Percentiles rank a stretch among this genome's conserved stretches.
phyloP scores from a whole-genome alignment of 2,113 vertebrate genomes.

The Ondatra zibethicus region DNA sequence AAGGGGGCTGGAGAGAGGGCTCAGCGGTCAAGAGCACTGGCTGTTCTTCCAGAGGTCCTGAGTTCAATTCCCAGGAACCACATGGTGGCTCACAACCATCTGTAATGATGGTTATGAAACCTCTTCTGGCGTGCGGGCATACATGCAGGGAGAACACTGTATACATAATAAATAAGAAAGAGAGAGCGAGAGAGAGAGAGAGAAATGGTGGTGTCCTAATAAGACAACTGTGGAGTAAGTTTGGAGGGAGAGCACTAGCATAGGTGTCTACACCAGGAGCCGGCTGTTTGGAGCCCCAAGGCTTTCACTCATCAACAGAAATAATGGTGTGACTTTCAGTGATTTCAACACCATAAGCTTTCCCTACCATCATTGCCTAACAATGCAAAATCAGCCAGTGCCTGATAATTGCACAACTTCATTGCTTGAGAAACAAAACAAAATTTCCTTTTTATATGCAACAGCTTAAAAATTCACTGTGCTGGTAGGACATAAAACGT shows the following conservation, averaged over 20 bases:
- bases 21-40: no score
- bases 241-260: conserved; percentile 48
- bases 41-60: no score
- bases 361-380: conserved; percentile 77
- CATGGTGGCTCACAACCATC: no score
- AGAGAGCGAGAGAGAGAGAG: no score
- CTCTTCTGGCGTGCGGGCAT: no score
- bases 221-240: conserved; percentile 29
- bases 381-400: conserved; percentile 66
- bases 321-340: conserved; percentile 71
- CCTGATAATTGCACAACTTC: conserved; percentile 71
- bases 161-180: no score
- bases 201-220: not conserved
- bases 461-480: conserved; percentile 67
- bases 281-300: conserved; percentile 61
- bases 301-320: conserved; percentile 56
- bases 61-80: no score
- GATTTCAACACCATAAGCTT: conserved; percentile 68
- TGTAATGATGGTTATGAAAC: no score
- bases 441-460: conserved; percentile 53
- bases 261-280: conserved; percentile 33
- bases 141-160: no score
- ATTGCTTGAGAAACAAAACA: conserved; percentile 61
- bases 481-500: conserved; percentile 50
- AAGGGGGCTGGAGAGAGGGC: no score